Conservation (phyloP, 2,888 invertebrate genomes). For the Oscheius sp. region DNA sequence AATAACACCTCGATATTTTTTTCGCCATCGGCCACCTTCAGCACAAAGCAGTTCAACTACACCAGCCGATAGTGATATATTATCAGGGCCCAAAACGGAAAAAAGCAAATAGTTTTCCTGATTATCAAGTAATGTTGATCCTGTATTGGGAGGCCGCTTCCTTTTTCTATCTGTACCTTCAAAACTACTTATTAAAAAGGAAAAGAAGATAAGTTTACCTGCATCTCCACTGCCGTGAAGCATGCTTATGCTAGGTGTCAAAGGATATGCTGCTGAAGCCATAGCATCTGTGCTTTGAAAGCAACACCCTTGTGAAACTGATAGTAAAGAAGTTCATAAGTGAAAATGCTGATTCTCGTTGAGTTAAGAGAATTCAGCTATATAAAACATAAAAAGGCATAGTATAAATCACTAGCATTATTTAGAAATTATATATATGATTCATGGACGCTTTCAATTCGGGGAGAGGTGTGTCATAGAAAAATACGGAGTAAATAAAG, state of each 20-base stretch:
- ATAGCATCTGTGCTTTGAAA: background rate
- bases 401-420: too few relatives aligned
- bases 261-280: slow-evolving; percentile 25
- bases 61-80: slow-evolving; percentile 32
- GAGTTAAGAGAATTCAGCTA: too few relatives aligned
- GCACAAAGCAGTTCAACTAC: slow-evolving; percentile 36
- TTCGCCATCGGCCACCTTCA: slow-evolving; percentile 22
- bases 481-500: too few relatives aligned
- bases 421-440: too few relatives aligned
- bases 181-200: background rate
- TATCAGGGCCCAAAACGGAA: slow-evolving; percentile 31
- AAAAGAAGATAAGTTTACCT: background rate
- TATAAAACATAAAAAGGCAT: too few relatives aligned
- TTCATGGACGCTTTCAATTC: too few relatives aligned
- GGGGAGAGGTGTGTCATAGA: too few relatives aligned
- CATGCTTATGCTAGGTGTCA: slow-evolving; percentile 32
- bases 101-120: slow-evolving; percentile 37
- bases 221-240: background rate
- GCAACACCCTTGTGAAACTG: too few relatives aligned
- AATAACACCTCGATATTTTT: slow-evolving; percentile 24
- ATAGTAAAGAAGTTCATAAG: background rate
- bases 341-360: too few relatives aligned
- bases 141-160: slow-evolving; percentile 35
- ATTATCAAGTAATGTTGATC: slow-evolving; percentile 33
- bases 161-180: slow-evolving; percentile 17